phyloP scores from a whole-genome alignment of 2,888 invertebrate genomes.

The Dasysyrphus albostriatus region DNA sequence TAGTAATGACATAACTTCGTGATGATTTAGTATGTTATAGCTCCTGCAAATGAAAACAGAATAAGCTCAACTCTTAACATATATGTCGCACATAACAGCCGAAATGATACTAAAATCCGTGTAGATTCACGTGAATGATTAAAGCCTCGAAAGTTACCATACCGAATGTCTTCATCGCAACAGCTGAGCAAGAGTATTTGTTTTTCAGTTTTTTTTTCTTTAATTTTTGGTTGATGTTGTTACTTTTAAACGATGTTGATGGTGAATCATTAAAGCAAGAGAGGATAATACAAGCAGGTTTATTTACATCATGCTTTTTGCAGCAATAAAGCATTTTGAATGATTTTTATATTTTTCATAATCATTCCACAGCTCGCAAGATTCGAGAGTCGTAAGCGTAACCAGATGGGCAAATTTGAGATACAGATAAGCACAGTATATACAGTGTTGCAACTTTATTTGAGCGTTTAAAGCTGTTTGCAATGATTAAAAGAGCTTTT shows the following conservation, averaged over 20 bases:
- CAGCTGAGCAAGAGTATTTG: slow-evolving; percentile 24
- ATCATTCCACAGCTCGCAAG: background rate
- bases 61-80: slow-evolving; percentile 29
- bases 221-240: slow-evolving; percentile 27
- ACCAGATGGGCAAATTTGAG: background rate
- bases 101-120: slow-evolving; percentile 53
- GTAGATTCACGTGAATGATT: slow-evolving; percentile 47
- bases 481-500: background rate
- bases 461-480: background rate
- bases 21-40: background rate
- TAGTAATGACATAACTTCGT: background rate
- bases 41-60: background rate
- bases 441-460: background rate
- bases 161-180: slow-evolving; percentile 15
- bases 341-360: slow-evolving; percentile 7
- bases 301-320: slow-evolving; percentile 13
- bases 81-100: slow-evolving; percentile 18
- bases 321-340: background rate
- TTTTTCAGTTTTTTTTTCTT: slow-evolving; percentile 11
- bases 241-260: background rate
- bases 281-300: slow-evolving; percentile 1
- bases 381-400: background rate
- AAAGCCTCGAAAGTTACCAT: slow-evolving; percentile 44
- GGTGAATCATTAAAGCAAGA: slow-evolving; percentile 3
- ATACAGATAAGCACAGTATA: background rate